Percentiles rank a stretch among this genome's conserved stretches.
Evolutionary conservation across 2,113 vertebrate species (phyloP).

Genomic region (Origma solitaria): DNA sequence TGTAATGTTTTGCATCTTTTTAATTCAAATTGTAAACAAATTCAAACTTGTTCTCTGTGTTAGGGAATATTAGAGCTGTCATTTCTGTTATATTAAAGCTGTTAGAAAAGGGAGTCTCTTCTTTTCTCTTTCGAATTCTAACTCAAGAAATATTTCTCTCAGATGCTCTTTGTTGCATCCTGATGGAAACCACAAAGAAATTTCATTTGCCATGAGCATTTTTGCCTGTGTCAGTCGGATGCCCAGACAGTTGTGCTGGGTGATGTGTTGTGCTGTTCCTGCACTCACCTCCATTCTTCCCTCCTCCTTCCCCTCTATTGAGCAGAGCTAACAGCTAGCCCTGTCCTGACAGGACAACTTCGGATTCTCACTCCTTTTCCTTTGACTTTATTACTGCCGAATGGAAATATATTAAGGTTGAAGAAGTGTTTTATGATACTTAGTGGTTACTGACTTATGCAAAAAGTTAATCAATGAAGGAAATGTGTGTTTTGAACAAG

Average conservation of each 20-base stretch:
- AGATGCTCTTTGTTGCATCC: rapidly evolving
- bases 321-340: neutral
- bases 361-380: neutral
- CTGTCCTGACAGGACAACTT: neutral
- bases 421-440: neutral
- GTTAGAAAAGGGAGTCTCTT: neutral
- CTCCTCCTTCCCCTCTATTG: neutral
- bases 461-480: neutral
- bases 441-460: neutral
- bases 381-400: neutral
- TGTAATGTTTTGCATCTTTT: neutral
- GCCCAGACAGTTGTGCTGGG: neutral
- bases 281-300: neutral
- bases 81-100: neutral
- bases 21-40: neutral
- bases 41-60: neutral
- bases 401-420: neutral
- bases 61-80: neutral
- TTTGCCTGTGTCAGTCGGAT: rapidly evolving
- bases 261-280: rapidly evolving
- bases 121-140: neutral
- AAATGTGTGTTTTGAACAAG: neutral
- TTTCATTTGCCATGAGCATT: neutral
- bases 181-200: neutral
- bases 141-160: neutral